Base-by-base conservation (phyloP, 2,797 vertebrate species). In the Chrysolophus pictus region DNA sequence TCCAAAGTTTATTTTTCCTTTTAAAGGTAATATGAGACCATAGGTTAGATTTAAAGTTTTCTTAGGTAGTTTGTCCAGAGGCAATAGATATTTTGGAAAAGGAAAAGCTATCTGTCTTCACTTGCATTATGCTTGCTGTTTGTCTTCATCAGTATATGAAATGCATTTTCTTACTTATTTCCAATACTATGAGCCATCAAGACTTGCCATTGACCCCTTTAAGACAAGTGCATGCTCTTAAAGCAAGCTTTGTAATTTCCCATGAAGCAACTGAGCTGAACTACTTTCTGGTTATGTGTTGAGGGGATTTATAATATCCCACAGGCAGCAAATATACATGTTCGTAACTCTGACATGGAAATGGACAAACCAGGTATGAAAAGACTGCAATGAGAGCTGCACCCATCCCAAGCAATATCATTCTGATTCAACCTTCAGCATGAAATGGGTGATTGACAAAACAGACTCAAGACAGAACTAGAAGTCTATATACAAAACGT, bases 1-100 rank as follows among this genome's bases (percentile, higher is more conserved):
- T 92, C 67, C 86, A 93, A 85, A 73, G 95, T 96, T 97, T 95
- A 87, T 84, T 88, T 89, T 96, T 88, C 69, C 90, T 97, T 96
- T 95, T 93, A 96, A 91, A 94, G 51, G 97, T 97, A 97, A 97
- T 75, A 85, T 56, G 94, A 97, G 71, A 95, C 90, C 78, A 82
- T 46, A 96, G 97, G 94, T 97, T 96, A 93, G 96, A 95, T 86
- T 95, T 90, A 90, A 91, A 91, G 90, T 96, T 96, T 96, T 90
- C 91, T 78, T 88, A 93, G 95, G 96, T 87, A 95, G 74, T 95
- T 97, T 97, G 95, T 96, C 94, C 90, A 93, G 80, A 93, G 91
- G 95, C 94, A 96, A 96, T 65, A 86, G 90, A 96, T 91, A 95
- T 89, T 95, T 95, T 53, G 17, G 46, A 93, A 84, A 96, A 88